These are phyloP conservation scores for Bellardia bayeri DNA, from an alignment of 2,888 invertebrate species.

Conservation along the genomic window DNA sequence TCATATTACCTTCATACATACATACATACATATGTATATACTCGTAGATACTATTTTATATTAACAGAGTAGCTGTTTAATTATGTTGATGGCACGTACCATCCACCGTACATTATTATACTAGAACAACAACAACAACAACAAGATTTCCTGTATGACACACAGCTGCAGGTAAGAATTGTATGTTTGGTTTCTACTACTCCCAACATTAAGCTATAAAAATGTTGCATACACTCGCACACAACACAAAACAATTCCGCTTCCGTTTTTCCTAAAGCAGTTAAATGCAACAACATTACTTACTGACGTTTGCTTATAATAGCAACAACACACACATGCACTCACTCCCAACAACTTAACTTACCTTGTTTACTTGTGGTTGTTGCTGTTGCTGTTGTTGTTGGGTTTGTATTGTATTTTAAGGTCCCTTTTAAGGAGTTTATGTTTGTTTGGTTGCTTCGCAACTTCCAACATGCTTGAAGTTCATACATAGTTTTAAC, in stretches of 20 bases:
- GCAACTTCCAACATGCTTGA: constrained; percentile 40
- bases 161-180: constrained; percentile 67
- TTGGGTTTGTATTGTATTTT: background rate
- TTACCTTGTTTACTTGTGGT: background rate
- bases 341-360: background rate
- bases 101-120: background rate
- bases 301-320: background rate
- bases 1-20: background rate
- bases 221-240: constrained; percentile 34
- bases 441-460: background rate
- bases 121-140: constrained; percentile 4
- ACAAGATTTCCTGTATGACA: constrained; percentile 69
- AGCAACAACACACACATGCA: background rate
- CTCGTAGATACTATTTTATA: background rate
- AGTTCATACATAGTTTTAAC: constrained; percentile 9
- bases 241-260: constrained; percentile 65
- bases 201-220: constrained; percentile 22
- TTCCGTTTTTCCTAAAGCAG: constrained; percentile 67
- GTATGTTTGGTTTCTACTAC: background rate
- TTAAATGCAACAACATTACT: constrained; percentile 7
- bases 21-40: no score
- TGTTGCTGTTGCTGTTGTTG: background rate
- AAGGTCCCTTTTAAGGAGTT: no score
- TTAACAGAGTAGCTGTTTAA: background rate
- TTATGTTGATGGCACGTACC: constrained; percentile 64